phyloP scores from a whole-genome alignment of 2,888 invertebrate genomes.

The Ennomos erosarius region DNA sequence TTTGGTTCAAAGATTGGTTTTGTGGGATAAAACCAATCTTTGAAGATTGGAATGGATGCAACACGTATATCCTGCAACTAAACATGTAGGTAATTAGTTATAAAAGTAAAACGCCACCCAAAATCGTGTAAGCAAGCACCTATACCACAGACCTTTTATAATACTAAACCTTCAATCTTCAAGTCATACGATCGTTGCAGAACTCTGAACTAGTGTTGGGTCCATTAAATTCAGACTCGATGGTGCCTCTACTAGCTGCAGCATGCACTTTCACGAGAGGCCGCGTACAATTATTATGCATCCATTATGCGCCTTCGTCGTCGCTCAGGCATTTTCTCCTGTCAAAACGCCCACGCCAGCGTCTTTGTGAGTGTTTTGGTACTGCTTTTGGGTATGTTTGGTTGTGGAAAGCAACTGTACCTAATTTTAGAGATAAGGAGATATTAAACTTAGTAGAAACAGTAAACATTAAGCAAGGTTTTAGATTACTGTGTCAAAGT shows the following conservation, averaged over 20 bases:
- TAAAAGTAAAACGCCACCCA: no score
- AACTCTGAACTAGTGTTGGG: neutral
- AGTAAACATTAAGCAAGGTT: no score
- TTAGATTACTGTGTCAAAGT: no score
- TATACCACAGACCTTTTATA: no score
- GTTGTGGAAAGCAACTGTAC: constrained; percentile 6
- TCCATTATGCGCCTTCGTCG: constrained; percentile 70
- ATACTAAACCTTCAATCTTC: no score
- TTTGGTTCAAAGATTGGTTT: no score
- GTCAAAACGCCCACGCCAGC: constrained; percentile 66
- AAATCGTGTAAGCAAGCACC: no score
- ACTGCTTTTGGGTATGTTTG: constrained; percentile 17
- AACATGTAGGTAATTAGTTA: no score
- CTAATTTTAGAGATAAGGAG: neutral
- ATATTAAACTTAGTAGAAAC: neutral
- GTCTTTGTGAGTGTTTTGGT: constrained; percentile 48
- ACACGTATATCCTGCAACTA: no score
- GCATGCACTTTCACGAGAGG: constrained; percentile 81
- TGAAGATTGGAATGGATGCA: no score
- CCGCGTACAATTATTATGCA: constrained; percentile 74
- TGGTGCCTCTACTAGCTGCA: constrained; percentile 28
- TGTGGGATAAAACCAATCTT: neutral
- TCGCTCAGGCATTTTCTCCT: constrained; percentile 60
- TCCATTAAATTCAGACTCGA: neutral
- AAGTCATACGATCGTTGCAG: neutral